Base-by-base conservation (phyloP, 2,888 invertebrate species). In the Drosophila prostipennis region DNA sequence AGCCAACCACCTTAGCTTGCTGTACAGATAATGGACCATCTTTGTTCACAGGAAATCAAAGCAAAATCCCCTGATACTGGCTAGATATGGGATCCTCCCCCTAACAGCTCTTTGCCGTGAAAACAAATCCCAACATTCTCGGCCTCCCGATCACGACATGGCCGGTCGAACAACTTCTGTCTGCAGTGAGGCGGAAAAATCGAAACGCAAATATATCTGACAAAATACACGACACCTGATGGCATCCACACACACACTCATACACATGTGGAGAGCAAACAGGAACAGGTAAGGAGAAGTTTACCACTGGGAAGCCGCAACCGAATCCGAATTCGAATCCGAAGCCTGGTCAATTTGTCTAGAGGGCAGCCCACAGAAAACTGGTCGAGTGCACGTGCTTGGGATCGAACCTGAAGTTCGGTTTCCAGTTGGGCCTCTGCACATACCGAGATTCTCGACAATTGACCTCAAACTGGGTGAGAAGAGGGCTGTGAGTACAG, bases 211-310 rank as follows among this genome's bases (percentile, higher is more conserved):
- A 90, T 89, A 90, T 87, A 87, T 87, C 85, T 90, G 89, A 89
- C 90, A 89, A 88, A 91, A 90, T 86, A 89, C 84, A 88, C 90
- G 90, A 90, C 90, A 90, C 90, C 89, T 90, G 90, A 83, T 78
- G 80, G 76, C 74, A 77, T 72, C 59, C 52, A 52, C 55, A 55
- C 57, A 67, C 42, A 36, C 16, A 43, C n/a, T 40, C 1, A 13
- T 26, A 10, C 46, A 34, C 29, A 43, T 60, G 63, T 16, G 63
- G n/a, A 39, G 61, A 37, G 45, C 29, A 65, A 63, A 63, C 60
- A 60, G 60, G 60, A 64, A 63, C 63, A 63, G 68, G 49, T 53
- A 40, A 46, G 54, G 54, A 65, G 68, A 23, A 67, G 51, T 43
- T 36, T 49, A 69, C 57, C 57, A 72, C 73, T 73, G 79, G 67